These are phyloP conservation scores for Nothocercus julius DNA, from an alignment of 2,113 vertebrate genomes.

Conservation along the genomic window DNA sequence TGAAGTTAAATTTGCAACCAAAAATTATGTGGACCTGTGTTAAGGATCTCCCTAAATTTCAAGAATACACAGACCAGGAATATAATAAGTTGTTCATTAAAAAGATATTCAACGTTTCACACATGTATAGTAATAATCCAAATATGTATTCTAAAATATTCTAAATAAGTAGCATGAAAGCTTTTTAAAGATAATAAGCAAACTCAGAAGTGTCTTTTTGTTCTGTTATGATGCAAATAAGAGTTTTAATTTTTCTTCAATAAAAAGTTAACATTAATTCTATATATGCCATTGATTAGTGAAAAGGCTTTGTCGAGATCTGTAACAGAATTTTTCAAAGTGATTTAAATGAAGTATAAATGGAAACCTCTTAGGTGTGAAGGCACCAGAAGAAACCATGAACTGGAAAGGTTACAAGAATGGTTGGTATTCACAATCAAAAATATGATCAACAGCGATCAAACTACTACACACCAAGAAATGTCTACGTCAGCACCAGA, in stretches of 20 bases:
- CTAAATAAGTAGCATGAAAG: not conserved
- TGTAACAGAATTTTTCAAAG: not conserved
- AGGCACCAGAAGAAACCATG: not conserved
- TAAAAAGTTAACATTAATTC: not conserved
- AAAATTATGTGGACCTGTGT: not conserved
- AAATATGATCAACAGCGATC: not conserved
- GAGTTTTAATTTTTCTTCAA: not conserved
- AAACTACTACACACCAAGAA: not conserved
- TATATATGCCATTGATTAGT: not conserved
- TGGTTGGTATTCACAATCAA: not conserved
- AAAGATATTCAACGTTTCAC: not conserved
- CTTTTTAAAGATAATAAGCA: not conserved
- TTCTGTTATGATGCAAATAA: not conserved
- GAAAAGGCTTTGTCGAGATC: not conserved
- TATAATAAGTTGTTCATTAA: not conserved
- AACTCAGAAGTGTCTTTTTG: not conserved
- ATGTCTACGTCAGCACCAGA: not conserved
- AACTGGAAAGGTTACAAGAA: not conserved
- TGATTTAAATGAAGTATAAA: not conserved
- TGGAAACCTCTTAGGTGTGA: not conserved
- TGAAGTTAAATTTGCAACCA: not conserved
- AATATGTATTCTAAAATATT: not conserved
- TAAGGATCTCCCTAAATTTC: not conserved
- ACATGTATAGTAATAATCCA: not conserved
- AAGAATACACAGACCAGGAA: not conserved